phyloP scores from a whole-genome alignment of 2,113 vertebrate genomes.

The Catagonus wagneri region DNA sequence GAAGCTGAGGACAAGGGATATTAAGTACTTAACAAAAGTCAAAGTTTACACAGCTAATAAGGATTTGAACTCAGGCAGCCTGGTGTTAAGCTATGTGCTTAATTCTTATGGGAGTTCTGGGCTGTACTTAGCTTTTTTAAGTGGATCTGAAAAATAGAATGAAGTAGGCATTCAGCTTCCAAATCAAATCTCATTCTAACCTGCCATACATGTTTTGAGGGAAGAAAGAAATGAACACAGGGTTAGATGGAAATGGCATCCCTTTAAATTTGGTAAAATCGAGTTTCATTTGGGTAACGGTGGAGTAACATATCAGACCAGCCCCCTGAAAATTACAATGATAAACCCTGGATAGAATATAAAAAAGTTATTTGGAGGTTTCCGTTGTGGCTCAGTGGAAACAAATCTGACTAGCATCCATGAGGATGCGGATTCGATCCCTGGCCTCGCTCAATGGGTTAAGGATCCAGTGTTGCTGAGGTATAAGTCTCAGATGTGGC shows the following conservation, averaged over 20 bases:
- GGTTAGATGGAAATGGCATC: background rate
- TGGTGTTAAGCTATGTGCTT: background rate
- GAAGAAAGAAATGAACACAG: background rate
- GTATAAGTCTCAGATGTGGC: too few relatives aligned
- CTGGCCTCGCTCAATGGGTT: too few relatives aligned
- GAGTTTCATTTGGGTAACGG: slow-evolving; percentile 1
- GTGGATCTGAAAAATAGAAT: background rate
- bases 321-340: background rate
- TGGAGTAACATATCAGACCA: background rate
- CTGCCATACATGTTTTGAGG: background rate
- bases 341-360: background rate
- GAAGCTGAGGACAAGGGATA: background rate
- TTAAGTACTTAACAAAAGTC: background rate
- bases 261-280: background rate
- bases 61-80: background rate
- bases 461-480: too few relatives aligned
- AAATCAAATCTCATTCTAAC: background rate
- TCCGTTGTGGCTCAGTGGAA: too few relatives aligned
- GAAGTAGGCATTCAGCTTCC: slow-evolving; percentile 3
- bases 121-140: background rate
- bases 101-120: background rate
- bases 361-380: background rate
- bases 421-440: too few relatives aligned
- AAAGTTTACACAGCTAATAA: background rate
- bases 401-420: too few relatives aligned